Evolutionary conservation across 2,797 vertebrate genomes (phyloP).

Genomic region (Miichthys miiuy): DNA sequence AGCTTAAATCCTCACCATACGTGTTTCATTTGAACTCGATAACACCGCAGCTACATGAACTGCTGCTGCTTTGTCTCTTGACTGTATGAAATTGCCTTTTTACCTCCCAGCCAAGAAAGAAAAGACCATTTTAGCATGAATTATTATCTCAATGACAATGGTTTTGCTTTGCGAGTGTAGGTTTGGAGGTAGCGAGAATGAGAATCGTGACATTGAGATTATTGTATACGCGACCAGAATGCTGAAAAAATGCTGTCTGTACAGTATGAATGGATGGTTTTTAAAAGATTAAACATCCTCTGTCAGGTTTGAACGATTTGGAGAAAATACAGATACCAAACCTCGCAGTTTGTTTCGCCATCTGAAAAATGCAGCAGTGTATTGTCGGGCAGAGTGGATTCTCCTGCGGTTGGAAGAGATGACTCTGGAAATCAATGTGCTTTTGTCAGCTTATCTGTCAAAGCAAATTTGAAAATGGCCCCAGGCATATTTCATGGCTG

Average conservation of each 20-base stretch:
- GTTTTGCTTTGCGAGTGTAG: conserved; percentile 42
- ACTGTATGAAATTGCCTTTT: conserved; percentile 53
- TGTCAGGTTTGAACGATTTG: conserved; percentile 24
- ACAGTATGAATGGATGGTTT: background rate
- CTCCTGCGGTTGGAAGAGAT: conserved; percentile 30
- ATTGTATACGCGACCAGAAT: conserved; percentile 39
- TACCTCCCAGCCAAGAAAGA: conserved; percentile 37
- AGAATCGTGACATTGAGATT: conserved; percentile 52
- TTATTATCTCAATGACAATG: conserved; percentile 51
- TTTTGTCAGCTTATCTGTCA: conserved; percentile 72
- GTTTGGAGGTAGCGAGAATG: conserved; percentile 57
- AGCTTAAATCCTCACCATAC: conserved; percentile 16
- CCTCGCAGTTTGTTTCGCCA: background rate
- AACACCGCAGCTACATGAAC: conserved; percentile 8
- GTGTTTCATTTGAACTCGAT: conserved; percentile 39
- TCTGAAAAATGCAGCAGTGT: conserved; percentile 16
- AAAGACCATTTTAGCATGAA: conserved; percentile 42
- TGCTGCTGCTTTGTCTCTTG: conserved; percentile 38
- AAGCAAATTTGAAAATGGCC: conserved; percentile 72
- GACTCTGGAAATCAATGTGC: conserved; percentile 53
- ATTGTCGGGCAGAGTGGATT: conserved; percentile 24
- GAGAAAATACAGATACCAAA: background rate
- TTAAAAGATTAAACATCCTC: conserved; percentile 20
- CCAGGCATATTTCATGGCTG: conserved; percentile 63
- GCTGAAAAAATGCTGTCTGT: conserved; percentile 12